Conservation (phyloP, 2,113 vertebrate species). For the Balaeniceps rex region DNA sequence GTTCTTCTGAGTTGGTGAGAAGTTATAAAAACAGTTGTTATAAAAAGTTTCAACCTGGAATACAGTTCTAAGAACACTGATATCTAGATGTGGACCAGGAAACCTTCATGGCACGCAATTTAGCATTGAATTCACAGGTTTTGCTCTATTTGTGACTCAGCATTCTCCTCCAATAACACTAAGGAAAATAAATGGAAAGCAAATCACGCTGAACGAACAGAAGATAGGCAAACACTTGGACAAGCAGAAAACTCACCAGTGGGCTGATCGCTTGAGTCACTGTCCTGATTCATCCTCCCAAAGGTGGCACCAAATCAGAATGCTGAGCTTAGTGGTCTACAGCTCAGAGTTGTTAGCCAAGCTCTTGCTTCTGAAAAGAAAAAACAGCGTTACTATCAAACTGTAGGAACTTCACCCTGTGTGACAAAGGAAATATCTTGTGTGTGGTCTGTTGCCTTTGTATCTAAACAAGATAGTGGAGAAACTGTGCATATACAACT, state of each 20-base stretch:
- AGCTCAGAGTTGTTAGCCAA: not conserved
- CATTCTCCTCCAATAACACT: not conserved
- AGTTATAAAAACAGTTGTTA: not conserved
- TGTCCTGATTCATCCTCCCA: slow-evolving; percentile 34
- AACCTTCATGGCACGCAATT: not conserved
- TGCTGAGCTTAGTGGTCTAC: not conserved
- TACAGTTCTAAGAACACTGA: not conserved
- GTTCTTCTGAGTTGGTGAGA: not conserved
- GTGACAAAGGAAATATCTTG: not conserved
- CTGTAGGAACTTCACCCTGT: not conserved
- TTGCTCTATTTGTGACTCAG: not conserved
- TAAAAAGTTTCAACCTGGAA: not conserved
- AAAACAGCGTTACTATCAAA: not conserved
- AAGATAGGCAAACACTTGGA: not conserved
- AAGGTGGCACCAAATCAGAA: not conserved
- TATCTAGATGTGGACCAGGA: not conserved
- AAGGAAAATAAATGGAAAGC: not conserved
- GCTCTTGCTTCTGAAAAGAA: not conserved
- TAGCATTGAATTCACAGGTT: not conserved
- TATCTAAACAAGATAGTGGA: not conserved
- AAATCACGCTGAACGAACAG: not conserved
- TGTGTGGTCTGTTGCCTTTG: not conserved
- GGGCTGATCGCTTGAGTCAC: not conserved
- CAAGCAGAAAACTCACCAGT: slow-evolving; percentile 23
- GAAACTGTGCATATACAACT: not conserved